Base-by-base conservation (phyloP, 2,797 vertebrate genomes). In the Eurystomus glaucurus region DNA sequence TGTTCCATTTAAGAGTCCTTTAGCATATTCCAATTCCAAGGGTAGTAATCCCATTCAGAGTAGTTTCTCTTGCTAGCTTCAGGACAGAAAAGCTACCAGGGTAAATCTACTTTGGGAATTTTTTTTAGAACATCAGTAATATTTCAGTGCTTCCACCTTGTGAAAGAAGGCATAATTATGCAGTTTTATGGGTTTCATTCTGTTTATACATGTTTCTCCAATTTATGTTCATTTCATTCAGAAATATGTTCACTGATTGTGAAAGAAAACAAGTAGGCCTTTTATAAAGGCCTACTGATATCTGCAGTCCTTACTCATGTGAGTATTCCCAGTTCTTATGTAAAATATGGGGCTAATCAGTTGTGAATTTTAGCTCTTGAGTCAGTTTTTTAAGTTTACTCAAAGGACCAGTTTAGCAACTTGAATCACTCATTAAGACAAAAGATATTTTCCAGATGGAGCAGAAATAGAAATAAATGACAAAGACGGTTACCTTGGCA, bases 321-420 rank as follows among this genome's bases (percentile, higher is more conserved):
- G 33, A 77, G 3, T 64, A 39, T 55, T 93, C 52, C n/a, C 50
- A 81, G 37, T 48, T 80, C 20, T 39, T 3, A 3, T 80, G 37
- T 86, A 43, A 88, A 75, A 18, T 55, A 55, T 37, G 25, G 28
- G 11, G 60, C 29, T 65, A 60, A 85, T 70, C 52, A 35, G 33
- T 54, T 43, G 28, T 25, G 15, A 86, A 52, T 91, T 87, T 78
- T 65, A 79, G 21, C 48, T 84, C 94, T 86, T 64, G 18, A 75
- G 74, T 78, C 1, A 28, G 9, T 64, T 85, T 60, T 62, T 3
- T 28, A 81, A 66, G 23, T 68, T 72, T 86, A 68, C 37, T 78
- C 51, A 82, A 76, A 89, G 68, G 60, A 93, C 31, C 52, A 60
- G n/a, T 88, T 84, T 72, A 86, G 62, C 65, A 84, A 90, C 58